A percentile compares a stretch with the other conserved stretches of the same genome.
phyloP scores from a whole-genome alignment of 2,113 vertebrate species.

The Cynoglossus semilaevis region DNA sequence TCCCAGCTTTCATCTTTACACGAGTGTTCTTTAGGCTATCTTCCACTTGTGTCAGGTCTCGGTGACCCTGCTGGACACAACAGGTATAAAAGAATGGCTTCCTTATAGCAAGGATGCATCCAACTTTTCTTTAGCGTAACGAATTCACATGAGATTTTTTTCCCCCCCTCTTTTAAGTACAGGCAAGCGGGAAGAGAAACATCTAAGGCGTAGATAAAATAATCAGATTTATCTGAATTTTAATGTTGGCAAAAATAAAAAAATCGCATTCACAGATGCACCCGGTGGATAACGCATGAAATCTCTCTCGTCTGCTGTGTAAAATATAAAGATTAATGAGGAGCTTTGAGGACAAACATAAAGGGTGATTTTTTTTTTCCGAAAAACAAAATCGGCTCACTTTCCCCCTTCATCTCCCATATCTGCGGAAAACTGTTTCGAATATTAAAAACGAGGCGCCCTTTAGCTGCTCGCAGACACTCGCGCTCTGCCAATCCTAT shows the following conservation, averaged over 20 bases:
- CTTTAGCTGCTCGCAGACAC: constrained; percentile 14
- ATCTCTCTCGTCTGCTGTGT: constrained; percentile 42
- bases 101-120: constrained; percentile 26
- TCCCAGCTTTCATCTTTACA: constrained; percentile 64
- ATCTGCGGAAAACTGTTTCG: constrained; percentile 20
- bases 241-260: constrained; percentile 36
- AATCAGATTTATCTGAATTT: constrained; percentile 38
- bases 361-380: not conserved
- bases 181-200: constrained; percentile 16
- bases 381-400: constrained; percentile 32
- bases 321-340: constrained; percentile 55
- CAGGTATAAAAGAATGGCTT: constrained; percentile 29
- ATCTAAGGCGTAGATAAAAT: constrained; percentile 14
- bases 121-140: constrained; percentile 11
- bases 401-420: constrained; percentile 33
- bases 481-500: constrained; percentile 13
- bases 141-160: constrained; percentile 8
- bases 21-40: constrained; percentile 63
- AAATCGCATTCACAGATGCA: constrained; percentile 49
- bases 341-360: constrained; percentile 24
- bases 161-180: constrained; percentile 13
- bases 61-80: constrained; percentile 50
- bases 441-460: constrained; percentile 13
- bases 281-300: constrained; percentile 47
- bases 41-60: constrained; percentile 67